Evolutionary conservation across 2,113 vertebrate genomes (phyloP), one percentile per base, ranked within the genome.

Genomic region (Junco hyemalis): DNA sequence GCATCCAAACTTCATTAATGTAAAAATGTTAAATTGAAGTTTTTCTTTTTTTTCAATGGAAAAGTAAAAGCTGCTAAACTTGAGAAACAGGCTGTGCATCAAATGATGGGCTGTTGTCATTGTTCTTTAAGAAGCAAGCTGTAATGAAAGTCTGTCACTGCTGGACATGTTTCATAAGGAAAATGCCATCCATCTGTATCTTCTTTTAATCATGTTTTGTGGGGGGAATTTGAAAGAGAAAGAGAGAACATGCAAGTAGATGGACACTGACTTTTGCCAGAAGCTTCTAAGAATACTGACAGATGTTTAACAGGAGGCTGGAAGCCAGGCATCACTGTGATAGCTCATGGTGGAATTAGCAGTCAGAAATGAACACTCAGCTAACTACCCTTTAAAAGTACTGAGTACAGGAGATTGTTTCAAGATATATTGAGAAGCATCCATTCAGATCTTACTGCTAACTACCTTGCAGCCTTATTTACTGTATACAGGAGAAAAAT

Each of bases 311-410:
- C 20, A 54, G 68, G 44, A 70, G 33, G 47, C 69, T 88, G 59
- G 68, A 82, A 66, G 29, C 47, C 72, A 70, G 53, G 42, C 60
- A 80, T 38, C 9, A 0, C 51, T 83, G 36, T 59, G 18, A 47
- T 29, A 83, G 88, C 22, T 86, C 71, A 59, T 11, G 18, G 57
- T 91, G 47, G 82, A 78, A 78, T 94, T 78, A 92, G 53, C 33
- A 77, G 70, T 26, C 47, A 72, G 60, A 88, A 81, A 59, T 48
- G 44, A 64, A 69, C 68, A 19, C 44, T 85, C 45, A 65, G 2
- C 74, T 88, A 78, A 95, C 73, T 63, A 57, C 50, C 29, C 45
- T 93, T 86, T 86, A 45, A 93, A 93, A 94, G 64, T 63, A 44
- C 60, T n/a, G 64, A 66, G 53, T 25, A 51, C 33, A 8, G 35